Percentiles rank a stretch among this genome's conserved stretches.
Evolutionary conservation across 2,888 invertebrate genomes (phyloP).

Genomic region (Leptopilina myrica): DNA sequence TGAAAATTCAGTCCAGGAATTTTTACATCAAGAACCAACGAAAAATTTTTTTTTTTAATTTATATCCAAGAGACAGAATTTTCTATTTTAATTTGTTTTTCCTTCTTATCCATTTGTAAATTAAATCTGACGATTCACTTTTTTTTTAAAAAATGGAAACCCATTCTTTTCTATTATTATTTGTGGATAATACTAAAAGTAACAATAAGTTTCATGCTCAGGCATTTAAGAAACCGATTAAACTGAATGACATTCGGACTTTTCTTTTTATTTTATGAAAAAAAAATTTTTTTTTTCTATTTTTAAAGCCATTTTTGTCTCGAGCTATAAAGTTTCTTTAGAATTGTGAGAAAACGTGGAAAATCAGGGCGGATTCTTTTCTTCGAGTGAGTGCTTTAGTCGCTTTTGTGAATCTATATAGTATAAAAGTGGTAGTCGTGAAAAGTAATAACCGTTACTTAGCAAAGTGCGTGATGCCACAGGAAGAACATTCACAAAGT

Average conservation of each 20-base stretch:
- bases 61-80: no score
- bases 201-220: no score
- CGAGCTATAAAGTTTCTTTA: background rate
- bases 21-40: no score
- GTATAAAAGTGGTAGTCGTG: conserved; percentile 46
- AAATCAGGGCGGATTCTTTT: conserved; percentile 20
- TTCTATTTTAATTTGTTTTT: no score
- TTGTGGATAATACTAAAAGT: no score
- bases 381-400: conserved; percentile 21
- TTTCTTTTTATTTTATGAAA: background rate
- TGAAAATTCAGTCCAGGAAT: no score
- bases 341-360: conserved; percentile 22
- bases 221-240: background rate
- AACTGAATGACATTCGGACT: background rate
- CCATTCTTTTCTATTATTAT: no score
- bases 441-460: conserved; percentile 56
- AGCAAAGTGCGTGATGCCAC: conserved; percentile 24
- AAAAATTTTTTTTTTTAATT: no score
- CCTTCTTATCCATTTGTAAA: no score
- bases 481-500: conserved; percentile 10
- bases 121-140: no score
- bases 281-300: background rate
- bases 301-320: background rate
- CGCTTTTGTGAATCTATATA: conserved; percentile 13
- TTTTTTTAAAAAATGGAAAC: no score